Base-by-base conservation (phyloP, 35 echinoderm and acorn worm genomes). In the Lytechinus pictus region DNA sequence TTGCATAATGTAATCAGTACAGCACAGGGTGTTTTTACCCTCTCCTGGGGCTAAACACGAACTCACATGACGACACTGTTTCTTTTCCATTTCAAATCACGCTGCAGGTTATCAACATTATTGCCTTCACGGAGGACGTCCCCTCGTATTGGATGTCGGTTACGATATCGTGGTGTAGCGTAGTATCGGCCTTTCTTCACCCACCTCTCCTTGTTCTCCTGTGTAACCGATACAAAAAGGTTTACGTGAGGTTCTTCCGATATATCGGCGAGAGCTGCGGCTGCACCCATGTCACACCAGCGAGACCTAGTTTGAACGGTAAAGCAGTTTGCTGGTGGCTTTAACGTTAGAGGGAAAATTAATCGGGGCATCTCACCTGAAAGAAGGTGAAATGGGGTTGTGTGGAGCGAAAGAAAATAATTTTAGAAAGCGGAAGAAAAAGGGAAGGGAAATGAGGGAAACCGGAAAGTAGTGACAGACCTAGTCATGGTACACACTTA, bases 81-180 rank as follows among this genome's bases (percentile, higher is more conserved):
- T 71, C 13, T 27, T 61, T 86, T 72, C 19, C 52, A 19, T 94
- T 71, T 27, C 33, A 44, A 44, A 0, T 71, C 12, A 53, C 28
- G 33, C 61, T 87, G 27, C 94, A 97, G 97, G 87, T 97, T 27
- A 95, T 97, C 90, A 97, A 96, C 86, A 90, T 97, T 9, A 89
- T 97, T 54, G 97, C 97, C 28, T 66, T 97, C 28, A 54, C 8
- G 53, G 27, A 60, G 12, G 29, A 61, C 9, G n/a, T 52, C 19
- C 86, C 86, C 9, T 28, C n/a, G 13, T 92, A 57, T 3, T 96
- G 95, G 97, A 95, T 97, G 91, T 95, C 96, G 14, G 96, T 96
- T 6, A 89, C 91, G 13, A 96, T 97, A 66, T 94, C 95, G 79
- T 97, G 97, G 97, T 96, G 96, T 52, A 93, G 61, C 27, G 72